Evolutionary conservation across 2,888 invertebrate genomes (phyloP), one percentile per base, ranked within the genome.

Genomic region (Sminthurides aquaticus): DNA sequence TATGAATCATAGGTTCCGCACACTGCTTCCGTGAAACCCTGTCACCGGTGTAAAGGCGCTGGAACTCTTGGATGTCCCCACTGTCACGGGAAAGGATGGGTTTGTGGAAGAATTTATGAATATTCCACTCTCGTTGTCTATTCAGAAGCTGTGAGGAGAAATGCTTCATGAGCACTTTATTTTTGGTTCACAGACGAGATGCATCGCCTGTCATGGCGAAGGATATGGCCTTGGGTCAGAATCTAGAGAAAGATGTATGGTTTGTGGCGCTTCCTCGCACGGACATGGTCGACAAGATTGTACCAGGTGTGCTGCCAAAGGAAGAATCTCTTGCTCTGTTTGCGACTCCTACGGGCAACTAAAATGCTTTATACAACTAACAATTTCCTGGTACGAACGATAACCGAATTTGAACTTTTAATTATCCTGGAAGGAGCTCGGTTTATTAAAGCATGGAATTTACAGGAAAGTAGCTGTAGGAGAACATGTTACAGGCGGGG

Each of bases 51-150:
- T 71, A 76, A 76, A 60, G 80, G 79, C 8, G 76, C 76, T 3
- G 80, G 80, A 18, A 77, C 77, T 15, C 71, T 78, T 26, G 72
- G 72, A 25, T 79, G 79, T 70, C 71, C 75, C 8, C 76, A 77
- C 60, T 82, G 82, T 71, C 76, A 78, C 68, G 81, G 80, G 1
- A 78, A 79, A 68, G 82, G 82, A 59, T 79, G 78, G 76, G 79
- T 79, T 67, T 76, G 77, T 52, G 22, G 15, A 20, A 52, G 11
- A 52, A 34, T 15, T 34, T 34, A 34, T 11, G 5, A 34, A 15
- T 34, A 5, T 15, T 34, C 43, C 43, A 15, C 43, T 11, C 15
- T 34, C 15, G 43, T 11, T 34, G 43, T 34, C 15, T 5, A 34
- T 34, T 5, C 43, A 34, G 15, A 15, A 34, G n/a, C n/a, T n/a